Conservation (phyloP, 2,888 invertebrate species). For the Troglohyphantes excavatus region DNA sequence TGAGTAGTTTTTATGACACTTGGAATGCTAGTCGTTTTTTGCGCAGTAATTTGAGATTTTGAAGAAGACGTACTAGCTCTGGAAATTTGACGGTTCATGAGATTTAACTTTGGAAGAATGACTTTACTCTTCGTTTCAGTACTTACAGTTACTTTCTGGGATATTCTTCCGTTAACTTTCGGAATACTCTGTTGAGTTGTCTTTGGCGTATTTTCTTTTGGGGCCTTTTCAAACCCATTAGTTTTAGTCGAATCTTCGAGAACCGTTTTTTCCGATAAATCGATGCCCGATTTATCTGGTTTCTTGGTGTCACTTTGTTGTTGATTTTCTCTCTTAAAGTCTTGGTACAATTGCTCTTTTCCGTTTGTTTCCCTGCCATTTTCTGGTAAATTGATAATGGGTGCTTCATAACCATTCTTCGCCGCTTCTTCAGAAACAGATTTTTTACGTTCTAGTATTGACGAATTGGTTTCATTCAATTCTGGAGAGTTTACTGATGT, state of each 20-base stretch:
- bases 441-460: background rate
- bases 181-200: background rate
- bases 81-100: background rate
- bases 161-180: slow-evolving; percentile 46
- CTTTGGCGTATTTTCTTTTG: background rate
- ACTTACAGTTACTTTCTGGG: slow-evolving; percentile 68
- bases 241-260: background rate
- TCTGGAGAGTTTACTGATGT: slow-evolving; percentile 59
- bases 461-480: background rate
- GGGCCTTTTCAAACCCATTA: background rate
- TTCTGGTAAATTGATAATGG: background rate
- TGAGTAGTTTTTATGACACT: slow-evolving; percentile 72
- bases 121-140: slow-evolving; percentile 65
- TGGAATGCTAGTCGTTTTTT: slow-evolving; percentile 46
- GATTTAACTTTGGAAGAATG: slow-evolving; percentile 44
- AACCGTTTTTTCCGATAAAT: background rate
- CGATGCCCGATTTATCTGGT: background rate
- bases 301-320: background rate
- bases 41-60: slow-evolving; percentile 31
- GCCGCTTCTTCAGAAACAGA: background rate
- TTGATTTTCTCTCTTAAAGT: background rate
- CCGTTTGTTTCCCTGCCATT: background rate
- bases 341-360: background rate
- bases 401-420: background rate
- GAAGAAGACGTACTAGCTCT: background rate